Evolutionary conservation across 2,113 vertebrate genomes (phyloP).

Genomic region (Jaculus jaculus): DNA sequence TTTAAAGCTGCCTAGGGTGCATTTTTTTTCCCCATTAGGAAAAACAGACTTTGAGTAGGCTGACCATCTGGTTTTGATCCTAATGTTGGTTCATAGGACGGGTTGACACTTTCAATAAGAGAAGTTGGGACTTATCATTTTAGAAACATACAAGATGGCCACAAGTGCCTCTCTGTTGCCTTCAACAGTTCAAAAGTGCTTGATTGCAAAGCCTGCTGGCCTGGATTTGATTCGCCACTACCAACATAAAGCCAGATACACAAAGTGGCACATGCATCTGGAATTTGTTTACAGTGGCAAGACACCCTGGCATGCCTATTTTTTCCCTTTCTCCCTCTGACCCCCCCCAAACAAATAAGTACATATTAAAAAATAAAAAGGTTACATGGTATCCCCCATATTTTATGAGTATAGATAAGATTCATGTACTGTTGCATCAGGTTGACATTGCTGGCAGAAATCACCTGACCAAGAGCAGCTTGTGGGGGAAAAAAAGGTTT

Average conservation of each 20-base stretch:
- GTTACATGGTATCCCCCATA: neutral
- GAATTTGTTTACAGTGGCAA: no score
- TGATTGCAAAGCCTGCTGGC: no score
- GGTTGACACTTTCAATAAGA: slow-evolving; percentile 45
- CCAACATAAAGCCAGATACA: no score
- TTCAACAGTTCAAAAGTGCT: neutral
- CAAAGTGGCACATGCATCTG: no score
- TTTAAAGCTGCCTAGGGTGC: slow-evolving; percentile 38
- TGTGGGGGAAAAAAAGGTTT: no score
- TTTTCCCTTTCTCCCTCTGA: no score
- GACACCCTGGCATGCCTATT: no score
- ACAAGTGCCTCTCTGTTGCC: neutral
- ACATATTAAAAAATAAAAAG: slow-evolving; percentile 30
- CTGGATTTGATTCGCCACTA: no score
- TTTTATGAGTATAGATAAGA: neutral
- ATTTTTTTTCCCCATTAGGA: neutral
- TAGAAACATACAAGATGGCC: slow-evolving; percentile 27
- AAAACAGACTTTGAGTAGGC: slow-evolving; percentile 52
- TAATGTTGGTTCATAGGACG: slow-evolving; percentile 38
- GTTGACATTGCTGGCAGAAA: no score
- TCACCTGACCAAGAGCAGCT: no score
- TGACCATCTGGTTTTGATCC: slow-evolving; percentile 71
- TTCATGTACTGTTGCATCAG: neutral
- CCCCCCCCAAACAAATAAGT: neutral
- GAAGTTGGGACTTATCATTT: slow-evolving; percentile 47